Evolutionary conservation across 2,113 vertebrate genomes (phyloP).

Genomic region (Strix aluco): DNA sequence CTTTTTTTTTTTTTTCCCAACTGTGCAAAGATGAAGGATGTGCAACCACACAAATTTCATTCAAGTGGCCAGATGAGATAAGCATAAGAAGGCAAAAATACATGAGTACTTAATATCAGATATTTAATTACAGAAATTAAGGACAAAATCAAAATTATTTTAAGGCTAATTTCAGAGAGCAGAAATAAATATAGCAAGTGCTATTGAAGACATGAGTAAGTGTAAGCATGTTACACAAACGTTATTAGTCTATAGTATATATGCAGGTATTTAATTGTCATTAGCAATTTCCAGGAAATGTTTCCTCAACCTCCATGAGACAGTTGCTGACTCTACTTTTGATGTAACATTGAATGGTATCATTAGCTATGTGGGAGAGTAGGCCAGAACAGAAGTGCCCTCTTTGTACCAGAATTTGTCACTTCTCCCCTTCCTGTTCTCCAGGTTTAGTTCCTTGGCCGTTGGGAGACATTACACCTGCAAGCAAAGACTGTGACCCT

Average conservation of each 20-base stretch:
- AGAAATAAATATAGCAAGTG: neutral
- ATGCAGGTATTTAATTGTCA: neutral
- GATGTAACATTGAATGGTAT: neutral
- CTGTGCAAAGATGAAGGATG: neutral
- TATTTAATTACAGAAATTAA: neutral
- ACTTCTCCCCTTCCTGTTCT: neutral
- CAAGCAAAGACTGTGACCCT: neutral
- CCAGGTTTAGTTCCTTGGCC: neutral
- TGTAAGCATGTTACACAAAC: neutral
- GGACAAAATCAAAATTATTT: neutral
- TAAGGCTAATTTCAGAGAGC: neutral
- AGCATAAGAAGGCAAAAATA: neutral
- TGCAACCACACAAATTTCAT: neutral
- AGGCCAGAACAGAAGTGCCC: neutral
- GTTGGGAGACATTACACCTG: neutral
- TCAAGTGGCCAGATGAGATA: neutral
- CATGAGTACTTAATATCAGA: neutral
- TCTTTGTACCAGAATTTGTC: neutral
- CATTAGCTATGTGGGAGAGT: neutral
- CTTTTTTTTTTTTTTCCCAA: neutral
- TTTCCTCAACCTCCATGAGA: neutral
- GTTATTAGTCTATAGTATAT: neutral
- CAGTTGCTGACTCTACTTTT: neutral
- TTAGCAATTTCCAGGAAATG: neutral
- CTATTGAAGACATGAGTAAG: neutral